phyloP scores from a whole-genome alignment of 2,113 vertebrate species.

The Gambusia affinis region DNA sequence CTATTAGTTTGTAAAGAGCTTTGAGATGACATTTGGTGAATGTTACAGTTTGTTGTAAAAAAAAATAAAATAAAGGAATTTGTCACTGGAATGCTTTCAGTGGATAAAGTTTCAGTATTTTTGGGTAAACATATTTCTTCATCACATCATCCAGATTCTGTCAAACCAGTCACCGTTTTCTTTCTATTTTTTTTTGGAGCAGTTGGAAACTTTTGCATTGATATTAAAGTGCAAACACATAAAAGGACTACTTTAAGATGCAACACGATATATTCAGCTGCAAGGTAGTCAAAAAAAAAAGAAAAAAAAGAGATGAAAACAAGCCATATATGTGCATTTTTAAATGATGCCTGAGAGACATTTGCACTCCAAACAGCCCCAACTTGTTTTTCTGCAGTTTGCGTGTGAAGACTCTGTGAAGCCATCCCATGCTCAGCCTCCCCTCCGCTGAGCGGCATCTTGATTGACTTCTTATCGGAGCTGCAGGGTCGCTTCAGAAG shows the following conservation, averaged over 20 bases:
- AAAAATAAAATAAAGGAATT: background rate
- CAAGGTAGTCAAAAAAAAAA: background rate
- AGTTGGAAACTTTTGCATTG: background rate
- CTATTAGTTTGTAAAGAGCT: too few relatives aligned
- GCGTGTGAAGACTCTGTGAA: conserved; percentile 21
- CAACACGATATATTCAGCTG: conserved; percentile 3
- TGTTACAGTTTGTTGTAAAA: background rate
- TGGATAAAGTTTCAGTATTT: background rate
- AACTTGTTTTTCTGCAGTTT: conserved; percentile 42
- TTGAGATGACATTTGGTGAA: background rate
- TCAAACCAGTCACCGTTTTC: background rate
- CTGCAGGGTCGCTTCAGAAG: conserved; percentile 31
- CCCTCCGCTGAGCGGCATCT: conserved; percentile 14
- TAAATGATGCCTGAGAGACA: conserved; percentile 34
- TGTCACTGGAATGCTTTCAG: background rate
- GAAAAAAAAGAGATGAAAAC: conserved; percentile 21
- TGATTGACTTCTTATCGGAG: conserved; percentile 37
- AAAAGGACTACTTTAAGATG: background rate
- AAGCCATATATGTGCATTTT: conserved; percentile 21
- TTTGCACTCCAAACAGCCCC: conserved; percentile 39
- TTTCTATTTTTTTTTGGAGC: background rate
- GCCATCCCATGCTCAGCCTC: conserved; percentile 12
- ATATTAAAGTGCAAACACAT: conserved; percentile 16
- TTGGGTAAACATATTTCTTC: background rate
- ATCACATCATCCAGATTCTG: background rate